Evolutionary conservation across 1,140 invertebrate genomes (phyloP).

Genomic region (Holcopasites calliopsidis): DNA sequence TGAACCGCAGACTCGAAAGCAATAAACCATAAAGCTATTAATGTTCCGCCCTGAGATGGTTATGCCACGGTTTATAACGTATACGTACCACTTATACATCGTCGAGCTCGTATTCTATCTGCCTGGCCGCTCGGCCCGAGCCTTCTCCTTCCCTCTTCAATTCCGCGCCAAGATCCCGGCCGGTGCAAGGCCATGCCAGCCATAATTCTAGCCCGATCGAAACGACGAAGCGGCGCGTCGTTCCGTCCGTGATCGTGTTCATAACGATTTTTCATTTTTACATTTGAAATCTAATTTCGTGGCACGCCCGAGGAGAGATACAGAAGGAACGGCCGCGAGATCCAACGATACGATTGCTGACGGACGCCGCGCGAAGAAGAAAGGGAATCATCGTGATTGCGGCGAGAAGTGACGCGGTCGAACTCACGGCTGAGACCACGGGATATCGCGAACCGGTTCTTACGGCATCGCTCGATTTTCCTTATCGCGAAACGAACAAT

Average conservation of each 20-base stretch:
- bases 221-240: slow-evolving; percentile 27
- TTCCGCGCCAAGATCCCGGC: slow-evolving; percentile 35
- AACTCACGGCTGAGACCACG: slow-evolving; percentile 11
- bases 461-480: slow-evolving; percentile 21
- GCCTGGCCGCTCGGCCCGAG: not conserved
- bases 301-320: not conserved
- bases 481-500: slow-evolving; percentile 28
- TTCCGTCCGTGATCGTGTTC: not conserved
- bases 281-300: not conserved
- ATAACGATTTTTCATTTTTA: not conserved
- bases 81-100: slow-evolving; percentile 60
- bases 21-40: slow-evolving; percentile 77
- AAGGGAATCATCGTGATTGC: not conserved
- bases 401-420: not conserved
- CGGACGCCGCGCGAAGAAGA: not conserved
- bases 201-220: not conserved
- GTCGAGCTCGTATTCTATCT: slow-evolving; percentile 47
- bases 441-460: slow-evolving; percentile 33
- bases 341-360: not conserved
- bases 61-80: slow-evolving; percentile 66
- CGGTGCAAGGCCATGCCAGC: not conserved
- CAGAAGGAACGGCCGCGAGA: too few species aligned
- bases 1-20: slow-evolving; percentile 71
- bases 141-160: slow-evolving; percentile 47
- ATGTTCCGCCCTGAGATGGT: slow-evolving; percentile 72